A percentile compares a stretch with the other conserved stretches of the same genome.
phyloP scores from a whole-genome alignment of 2,888 invertebrate species.

The Netelia fuscicornis region DNA sequence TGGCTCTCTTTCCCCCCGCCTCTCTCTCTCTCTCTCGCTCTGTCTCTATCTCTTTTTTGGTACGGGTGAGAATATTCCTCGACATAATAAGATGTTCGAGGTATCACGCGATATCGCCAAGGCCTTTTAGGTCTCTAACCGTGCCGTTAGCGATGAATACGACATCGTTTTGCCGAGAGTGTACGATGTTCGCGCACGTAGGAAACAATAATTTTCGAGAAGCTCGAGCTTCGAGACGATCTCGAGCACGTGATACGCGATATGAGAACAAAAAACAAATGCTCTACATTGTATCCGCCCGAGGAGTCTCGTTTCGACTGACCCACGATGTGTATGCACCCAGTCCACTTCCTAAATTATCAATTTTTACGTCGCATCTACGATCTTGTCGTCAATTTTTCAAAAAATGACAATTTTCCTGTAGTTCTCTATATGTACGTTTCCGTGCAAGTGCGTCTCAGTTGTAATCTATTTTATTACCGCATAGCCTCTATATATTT shows the following conservation, averaged over 20 bases:
- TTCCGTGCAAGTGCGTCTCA: background rate
- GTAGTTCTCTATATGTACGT: background rate
- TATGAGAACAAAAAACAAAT: too few relatives aligned
- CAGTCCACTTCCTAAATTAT: too few relatives aligned
- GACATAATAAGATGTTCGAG: constrained; percentile 32
- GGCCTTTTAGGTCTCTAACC: too few relatives aligned
- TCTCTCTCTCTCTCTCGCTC: background rate
- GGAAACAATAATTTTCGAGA: too few relatives aligned
- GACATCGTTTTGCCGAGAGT: constrained; percentile 19
- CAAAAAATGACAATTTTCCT: background rate
- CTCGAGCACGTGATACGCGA: too few relatives aligned
- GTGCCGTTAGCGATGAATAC: constrained; percentile 21
- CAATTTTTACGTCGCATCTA: too few relatives aligned
- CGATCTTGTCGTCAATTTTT: background rate
- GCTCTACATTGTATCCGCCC: too few relatives aligned
- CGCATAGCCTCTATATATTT: background rate
- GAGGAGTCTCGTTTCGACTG: too few relatives aligned
- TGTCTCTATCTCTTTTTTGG: background rate
- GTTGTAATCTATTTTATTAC: constrained; percentile 1
- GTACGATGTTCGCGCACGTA: too few relatives aligned
- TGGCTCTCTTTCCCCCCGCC: constrained; percentile 3
- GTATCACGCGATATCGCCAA: background rate
- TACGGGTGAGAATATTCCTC: background rate
- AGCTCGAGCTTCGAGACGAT: too few relatives aligned
- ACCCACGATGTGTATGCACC: too few relatives aligned